These are phyloP conservation scores for Theodoxus fluviatilis DNA, from an alignment of 2,888 invertebrate species.

Conservation along the genomic window DNA sequence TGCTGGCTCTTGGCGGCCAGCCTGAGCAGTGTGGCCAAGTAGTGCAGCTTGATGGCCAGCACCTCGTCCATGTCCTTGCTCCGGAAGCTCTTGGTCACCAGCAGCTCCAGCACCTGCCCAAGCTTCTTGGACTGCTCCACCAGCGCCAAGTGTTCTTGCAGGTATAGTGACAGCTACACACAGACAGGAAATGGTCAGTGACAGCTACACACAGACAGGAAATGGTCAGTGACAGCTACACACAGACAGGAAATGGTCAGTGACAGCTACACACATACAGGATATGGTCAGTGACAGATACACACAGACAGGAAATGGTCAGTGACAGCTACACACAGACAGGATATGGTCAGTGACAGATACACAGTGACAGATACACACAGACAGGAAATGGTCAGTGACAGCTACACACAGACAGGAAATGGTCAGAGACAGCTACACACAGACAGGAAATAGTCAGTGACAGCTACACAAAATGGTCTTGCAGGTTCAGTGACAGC, in stretches of 20 bases:
- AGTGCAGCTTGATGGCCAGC: constrained; percentile 62
- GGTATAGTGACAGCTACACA: constrained; percentile 64
- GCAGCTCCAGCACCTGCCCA: constrained; percentile 79
- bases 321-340: constrained; percentile 57
- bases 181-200: constrained; percentile 10
- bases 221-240: too few relatives aligned
- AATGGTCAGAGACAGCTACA: too few relatives aligned
- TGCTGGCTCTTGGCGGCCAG: constrained; percentile 35
- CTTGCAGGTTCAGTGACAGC: not conserved
- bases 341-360: too few relatives aligned
- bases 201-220: not conserved
- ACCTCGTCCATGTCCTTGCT: constrained; percentile 77
- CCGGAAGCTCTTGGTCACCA: constrained; percentile 86
- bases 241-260: too few relatives aligned
- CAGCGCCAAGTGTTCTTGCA: constrained; percentile 78
- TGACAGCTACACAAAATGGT: not conserved
- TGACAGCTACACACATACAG: not conserved
- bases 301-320: constrained; percentile 23
- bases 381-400: constrained; percentile 10
- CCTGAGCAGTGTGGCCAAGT: constrained; percentile 49
- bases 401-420: not conserved
- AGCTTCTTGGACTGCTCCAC: constrained; percentile 78
- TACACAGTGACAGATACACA: too few relatives aligned
- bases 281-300: not conserved
- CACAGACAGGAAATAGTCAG: too few relatives aligned